Evolutionary conservation across 2,888 invertebrate species (phyloP).

Genomic region (Oligia fasciuncula): DNA sequence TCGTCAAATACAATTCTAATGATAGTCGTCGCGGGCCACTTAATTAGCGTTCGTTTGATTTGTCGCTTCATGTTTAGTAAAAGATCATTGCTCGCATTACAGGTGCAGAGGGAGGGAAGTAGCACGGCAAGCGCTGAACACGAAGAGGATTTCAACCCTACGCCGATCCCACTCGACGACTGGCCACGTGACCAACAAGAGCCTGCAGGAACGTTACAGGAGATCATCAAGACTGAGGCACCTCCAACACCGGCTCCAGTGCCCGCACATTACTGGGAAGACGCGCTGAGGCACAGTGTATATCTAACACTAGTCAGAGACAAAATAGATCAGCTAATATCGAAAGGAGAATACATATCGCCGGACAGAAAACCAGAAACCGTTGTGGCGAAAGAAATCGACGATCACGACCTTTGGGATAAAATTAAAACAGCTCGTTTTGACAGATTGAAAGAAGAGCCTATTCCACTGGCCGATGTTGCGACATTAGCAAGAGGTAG

Average conservation of each 20-base stretch:
- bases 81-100: constrained; percentile 66
- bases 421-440: constrained; percentile 87
- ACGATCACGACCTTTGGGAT: constrained; percentile 87
- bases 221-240: constrained; percentile 72
- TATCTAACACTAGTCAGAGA: constrained; percentile 91
- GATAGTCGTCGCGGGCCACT: constrained; percentile 48
- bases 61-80: constrained; percentile 54
- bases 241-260: constrained; percentile 71
- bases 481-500: constrained; percentile 92
- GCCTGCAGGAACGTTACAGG: constrained; percentile 76
- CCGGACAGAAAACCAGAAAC: constrained; percentile 74
- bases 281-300: constrained; percentile 92
- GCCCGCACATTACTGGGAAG: constrained; percentile 91
- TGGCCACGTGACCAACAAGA: constrained; percentile 77
- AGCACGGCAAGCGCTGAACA: constrained; percentile 72
- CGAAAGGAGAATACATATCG: constrained; percentile 77
- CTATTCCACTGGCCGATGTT: constrained; percentile 91
- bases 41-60: constrained; percentile 62
- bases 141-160: constrained; percentile 83
- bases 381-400: constrained; percentile 76
- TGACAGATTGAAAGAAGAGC: constrained; percentile 81
- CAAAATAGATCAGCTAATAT: constrained; percentile 87
- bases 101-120: constrained; percentile 79
- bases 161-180: constrained; percentile 83
- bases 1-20: constrained; percentile 63